Evolutionary conservation across 2,888 invertebrate genomes (phyloP).

Genomic region (Epicampocera succincta): DNA sequence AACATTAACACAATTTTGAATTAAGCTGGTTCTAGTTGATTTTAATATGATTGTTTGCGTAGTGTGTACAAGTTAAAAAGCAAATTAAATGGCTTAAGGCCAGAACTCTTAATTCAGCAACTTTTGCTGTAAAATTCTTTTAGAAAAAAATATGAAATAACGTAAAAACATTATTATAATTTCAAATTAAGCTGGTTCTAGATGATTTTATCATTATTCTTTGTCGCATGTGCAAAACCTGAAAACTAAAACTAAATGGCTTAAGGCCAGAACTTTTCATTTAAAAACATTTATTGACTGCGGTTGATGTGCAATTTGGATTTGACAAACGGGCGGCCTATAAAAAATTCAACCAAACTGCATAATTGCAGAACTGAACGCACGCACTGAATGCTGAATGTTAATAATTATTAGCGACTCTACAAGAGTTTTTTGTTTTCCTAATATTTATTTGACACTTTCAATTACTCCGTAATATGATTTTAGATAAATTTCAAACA

Average conservation of each 20-base stretch:
- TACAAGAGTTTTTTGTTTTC: not conserved
- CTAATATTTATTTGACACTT: slow-evolving; percentile 34
- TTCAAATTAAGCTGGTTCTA: too few species aligned
- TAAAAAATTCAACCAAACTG: slow-evolving; percentile 13
- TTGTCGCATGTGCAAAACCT: too few species aligned
- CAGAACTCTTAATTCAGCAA: too few species aligned
- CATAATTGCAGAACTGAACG: not conserved
- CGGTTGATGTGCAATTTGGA: not conserved
- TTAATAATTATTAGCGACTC: slow-evolving; percentile 12
- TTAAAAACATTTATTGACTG: slow-evolving; percentile 9
- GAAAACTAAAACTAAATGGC: not conserved
- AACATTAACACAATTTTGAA: too few species aligned
- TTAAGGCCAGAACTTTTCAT: slow-evolving; percentile 22
- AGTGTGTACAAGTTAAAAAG: too few species aligned
- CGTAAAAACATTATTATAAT: too few species aligned
- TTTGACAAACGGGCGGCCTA: not conserved
- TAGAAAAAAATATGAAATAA: too few species aligned
- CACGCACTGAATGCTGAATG: slow-evolving; percentile 24
- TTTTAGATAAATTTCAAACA: slow-evolving; percentile 25
- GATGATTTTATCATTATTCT: too few species aligned
- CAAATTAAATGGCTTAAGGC: too few species aligned
- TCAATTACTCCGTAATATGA: slow-evolving; percentile 15
- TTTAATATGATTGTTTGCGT: too few species aligned
- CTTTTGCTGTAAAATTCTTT: too few species aligned
- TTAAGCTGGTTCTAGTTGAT: too few species aligned